Evolutionary conservation across 2,797 vertebrate species (phyloP), one percentile per base, ranked within the genome.

Genomic region (Melanotaenia nigrans): DNA sequence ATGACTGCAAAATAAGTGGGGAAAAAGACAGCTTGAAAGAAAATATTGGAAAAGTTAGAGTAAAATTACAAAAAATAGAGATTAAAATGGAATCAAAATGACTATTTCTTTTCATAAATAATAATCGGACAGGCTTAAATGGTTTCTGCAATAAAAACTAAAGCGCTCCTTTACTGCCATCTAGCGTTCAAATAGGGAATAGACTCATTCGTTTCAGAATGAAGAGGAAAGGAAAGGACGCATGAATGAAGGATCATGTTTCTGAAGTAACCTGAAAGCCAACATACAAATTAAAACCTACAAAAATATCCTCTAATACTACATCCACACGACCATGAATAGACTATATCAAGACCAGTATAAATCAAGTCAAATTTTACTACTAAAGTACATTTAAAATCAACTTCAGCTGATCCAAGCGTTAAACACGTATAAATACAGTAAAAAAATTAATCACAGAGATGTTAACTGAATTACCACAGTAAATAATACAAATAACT

Each of bases 161-260:
- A 75, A 64, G 75, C 13, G 42, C 49, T 78, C 20, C 30, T 68
- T 75, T 65, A 65, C 70, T 51, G 89, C 61, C 90, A 84, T 78
- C 90, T 91, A 75, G 88, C 68, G 88, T 61, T 63, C 1, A 51
- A 79, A 65, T 0, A 0, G 5, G 30, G 53, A 11, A 68, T 16
- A 13, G 3, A 30, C 2, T 20, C 24, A 4, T 28, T 45, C 28
- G 7, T 40, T 14, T 24, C 35, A 35, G n/a, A 35, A 33, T 30
- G 30, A 30, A 30, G 30, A 30, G 30, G 4, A 61, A 24, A 18
- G 20, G 4, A 36, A 25, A 24, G 7, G 10, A 35, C 10, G 11
- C 18, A 18, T 42, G 24, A 24, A n/a, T 22, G 10, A n/a, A 24
- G 1, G 9, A 14, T 25, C 4, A 28, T 54, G 24, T 54, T 54